A percentile compares a stretch with the other conserved stretches of the same genome.
These are phyloP conservation scores for Patiria pectinifera DNA, from an alignment of 53 echinoderm and acorn worm species.

Conservation along the genomic window DNA sequence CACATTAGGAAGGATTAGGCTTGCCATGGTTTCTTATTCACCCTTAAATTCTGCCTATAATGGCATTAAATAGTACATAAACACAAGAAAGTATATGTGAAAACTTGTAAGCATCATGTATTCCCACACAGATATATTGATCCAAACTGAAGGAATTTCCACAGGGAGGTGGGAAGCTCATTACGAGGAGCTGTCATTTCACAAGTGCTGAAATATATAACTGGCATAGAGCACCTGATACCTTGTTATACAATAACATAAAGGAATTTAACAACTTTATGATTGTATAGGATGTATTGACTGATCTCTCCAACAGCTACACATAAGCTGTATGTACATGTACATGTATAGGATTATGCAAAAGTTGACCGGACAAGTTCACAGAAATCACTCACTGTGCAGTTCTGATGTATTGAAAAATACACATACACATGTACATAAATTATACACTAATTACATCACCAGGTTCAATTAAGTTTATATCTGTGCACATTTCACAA, in stretches of 20 bases:
- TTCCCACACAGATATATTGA: not conserved
- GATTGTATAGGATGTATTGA: not conserved
- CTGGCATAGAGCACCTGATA: not conserved
- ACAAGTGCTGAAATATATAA: not conserved
- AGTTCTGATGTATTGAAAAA: too few relatives aligned
- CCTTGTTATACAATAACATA: not conserved
- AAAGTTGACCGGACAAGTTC: too few relatives aligned
- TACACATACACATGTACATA: too few relatives aligned
- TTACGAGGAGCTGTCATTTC: not conserved
- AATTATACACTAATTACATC: too few relatives aligned
- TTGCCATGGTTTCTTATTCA: too few relatives aligned
- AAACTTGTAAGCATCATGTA: not conserved
- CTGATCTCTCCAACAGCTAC: not conserved
- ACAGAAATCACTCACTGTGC: too few relatives aligned
- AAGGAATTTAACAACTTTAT: not conserved
- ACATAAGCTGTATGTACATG: not conserved
- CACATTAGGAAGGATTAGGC: too few relatives aligned
- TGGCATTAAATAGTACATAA: too few relatives aligned
- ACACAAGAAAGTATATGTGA: too few relatives aligned
- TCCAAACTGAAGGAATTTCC: not conserved
- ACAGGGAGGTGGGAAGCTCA: constrained; percentile 9
- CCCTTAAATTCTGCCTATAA: too few relatives aligned
- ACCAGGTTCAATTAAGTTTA: too few relatives aligned
- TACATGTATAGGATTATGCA: not conserved
- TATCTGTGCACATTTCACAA: too few relatives aligned